Percentiles rank a stretch among this genome's conserved stretches.
Conservation (phyloP, 2,113 vertebrate species). For the Lamprologus sp. region DNA sequence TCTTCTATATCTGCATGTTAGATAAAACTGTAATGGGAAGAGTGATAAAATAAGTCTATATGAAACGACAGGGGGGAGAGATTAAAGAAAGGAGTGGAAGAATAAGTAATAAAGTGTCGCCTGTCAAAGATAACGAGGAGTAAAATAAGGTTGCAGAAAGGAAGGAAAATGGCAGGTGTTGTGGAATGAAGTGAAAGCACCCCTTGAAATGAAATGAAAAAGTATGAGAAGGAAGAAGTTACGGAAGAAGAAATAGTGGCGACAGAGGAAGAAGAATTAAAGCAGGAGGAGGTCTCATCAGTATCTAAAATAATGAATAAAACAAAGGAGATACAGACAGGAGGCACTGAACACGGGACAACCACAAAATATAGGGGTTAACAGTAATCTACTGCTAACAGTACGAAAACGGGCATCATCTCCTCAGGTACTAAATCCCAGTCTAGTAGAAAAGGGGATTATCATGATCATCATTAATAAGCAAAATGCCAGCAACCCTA, state of each 20-base stretch:
- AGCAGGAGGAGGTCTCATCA: neutral
- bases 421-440: conserved; percentile 28
- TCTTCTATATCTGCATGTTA: neutral
- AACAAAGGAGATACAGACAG: neutral
- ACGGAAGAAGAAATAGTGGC: neutral
- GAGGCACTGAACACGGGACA: neutral
- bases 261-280: neutral
- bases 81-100: neutral
- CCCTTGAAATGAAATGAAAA: neutral
- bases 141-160: neutral
- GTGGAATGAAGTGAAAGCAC: neutral
- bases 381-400: neutral
- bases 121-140: neutral
- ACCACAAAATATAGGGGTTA: neutral
- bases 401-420: neutral
- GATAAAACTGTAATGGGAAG: neutral
- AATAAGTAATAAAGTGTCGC: neutral
- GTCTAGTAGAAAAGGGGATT: conserved; percentile 54
- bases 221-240: neutral
- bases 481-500: conserved; percentile 53
- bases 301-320: neutral
- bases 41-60: neutral
- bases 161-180: neutral
- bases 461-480: conserved; percentile 64
- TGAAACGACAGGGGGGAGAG: neutral